Percentiles rank a stretch among this genome's conserved stretches.
phyloP scores from a whole-genome alignment of 2,113 vertebrate genomes.

The Gallinago undulata region DNA sequence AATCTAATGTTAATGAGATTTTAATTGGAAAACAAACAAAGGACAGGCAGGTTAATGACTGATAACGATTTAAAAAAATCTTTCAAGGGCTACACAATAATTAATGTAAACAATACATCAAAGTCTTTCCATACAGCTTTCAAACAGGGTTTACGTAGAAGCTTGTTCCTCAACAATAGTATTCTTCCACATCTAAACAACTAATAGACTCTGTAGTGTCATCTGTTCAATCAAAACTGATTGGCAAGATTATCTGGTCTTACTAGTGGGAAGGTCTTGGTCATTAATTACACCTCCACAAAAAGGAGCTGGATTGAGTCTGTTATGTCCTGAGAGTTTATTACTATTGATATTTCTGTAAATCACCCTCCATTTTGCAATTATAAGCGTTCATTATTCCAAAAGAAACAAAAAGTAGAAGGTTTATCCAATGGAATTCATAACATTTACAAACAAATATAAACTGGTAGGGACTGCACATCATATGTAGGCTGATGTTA shows the following conservation, averaged over 20 bases:
- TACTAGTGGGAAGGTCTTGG: conserved; percentile 32
- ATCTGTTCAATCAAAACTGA: conserved; percentile 62
- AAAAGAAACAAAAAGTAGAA: neutral
- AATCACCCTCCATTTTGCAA: neutral
- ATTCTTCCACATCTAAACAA: conserved; percentile 69
- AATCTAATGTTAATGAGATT: conserved; percentile 30
- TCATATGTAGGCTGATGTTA: neutral
- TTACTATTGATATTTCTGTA: neutral
- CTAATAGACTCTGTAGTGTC: conserved; percentile 16
- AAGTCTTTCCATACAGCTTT: conserved; percentile 43
- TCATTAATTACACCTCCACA: conserved; percentile 67
- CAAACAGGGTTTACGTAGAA: conserved; percentile 17
- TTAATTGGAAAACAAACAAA: conserved; percentile 50
- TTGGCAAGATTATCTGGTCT: conserved; percentile 52
- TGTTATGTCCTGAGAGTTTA: neutral
- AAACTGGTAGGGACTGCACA: neutral
- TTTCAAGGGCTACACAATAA: conserved; percentile 35
- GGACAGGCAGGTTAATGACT: conserved; percentile 7
- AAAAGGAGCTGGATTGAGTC: neutral
- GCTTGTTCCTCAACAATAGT: conserved; percentile 50
- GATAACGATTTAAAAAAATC: neutral
- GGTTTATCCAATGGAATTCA: neutral
- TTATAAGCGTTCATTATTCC: neutral
- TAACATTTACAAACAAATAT: neutral
- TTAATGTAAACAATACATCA: conserved; percentile 50